These are phyloP conservation scores for Tretioscincus oriximinensis DNA, from an alignment of 2,113 vertebrate genomes.

Conservation along the genomic window DNA sequence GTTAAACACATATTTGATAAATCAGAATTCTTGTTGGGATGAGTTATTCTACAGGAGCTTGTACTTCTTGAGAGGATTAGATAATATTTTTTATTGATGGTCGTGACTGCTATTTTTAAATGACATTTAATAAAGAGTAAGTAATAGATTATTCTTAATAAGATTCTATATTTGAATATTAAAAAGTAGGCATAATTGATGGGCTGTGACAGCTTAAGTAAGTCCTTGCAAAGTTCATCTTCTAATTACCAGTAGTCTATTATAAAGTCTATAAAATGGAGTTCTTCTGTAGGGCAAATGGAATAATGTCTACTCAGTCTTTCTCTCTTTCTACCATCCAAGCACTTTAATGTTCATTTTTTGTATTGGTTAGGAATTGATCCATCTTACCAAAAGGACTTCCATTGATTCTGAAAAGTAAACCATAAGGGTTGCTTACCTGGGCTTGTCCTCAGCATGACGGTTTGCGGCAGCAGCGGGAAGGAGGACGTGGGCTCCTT, in stretches of 20 bases:
- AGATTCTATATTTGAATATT: constrained; percentile 45
- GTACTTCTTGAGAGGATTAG: background rate
- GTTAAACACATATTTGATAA: constrained; percentile 15
- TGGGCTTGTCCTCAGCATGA: too few species aligned
- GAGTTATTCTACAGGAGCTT: constrained; percentile 26
- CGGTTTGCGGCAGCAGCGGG: too few species aligned
- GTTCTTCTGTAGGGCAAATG: constrained; percentile 12
- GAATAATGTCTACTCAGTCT: constrained; percentile 1
- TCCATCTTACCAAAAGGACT: too few species aligned
- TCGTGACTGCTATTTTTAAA: constrained; percentile 43
- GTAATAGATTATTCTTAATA: constrained; percentile 38
- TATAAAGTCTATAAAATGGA: constrained; percentile 25
- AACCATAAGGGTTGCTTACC: too few species aligned
- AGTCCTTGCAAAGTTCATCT: constrained; percentile 23
- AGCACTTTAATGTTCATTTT: background rate
- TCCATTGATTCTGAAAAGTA: too few species aligned
- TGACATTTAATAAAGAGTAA: constrained; percentile 47
- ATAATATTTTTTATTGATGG: constrained; percentile 28
- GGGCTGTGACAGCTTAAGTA: constrained; percentile 36
- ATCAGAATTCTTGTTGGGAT: constrained; percentile 29
- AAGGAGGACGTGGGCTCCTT: too few species aligned
- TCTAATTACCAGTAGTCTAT: constrained; percentile 17
- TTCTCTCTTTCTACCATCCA: background rate
- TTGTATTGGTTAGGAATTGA: too few species aligned
- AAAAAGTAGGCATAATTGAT: constrained; percentile 20